Evolutionary conservation across 2,797 vertebrate genomes (phyloP).

Genomic region (Lepus townsendii): DNA sequence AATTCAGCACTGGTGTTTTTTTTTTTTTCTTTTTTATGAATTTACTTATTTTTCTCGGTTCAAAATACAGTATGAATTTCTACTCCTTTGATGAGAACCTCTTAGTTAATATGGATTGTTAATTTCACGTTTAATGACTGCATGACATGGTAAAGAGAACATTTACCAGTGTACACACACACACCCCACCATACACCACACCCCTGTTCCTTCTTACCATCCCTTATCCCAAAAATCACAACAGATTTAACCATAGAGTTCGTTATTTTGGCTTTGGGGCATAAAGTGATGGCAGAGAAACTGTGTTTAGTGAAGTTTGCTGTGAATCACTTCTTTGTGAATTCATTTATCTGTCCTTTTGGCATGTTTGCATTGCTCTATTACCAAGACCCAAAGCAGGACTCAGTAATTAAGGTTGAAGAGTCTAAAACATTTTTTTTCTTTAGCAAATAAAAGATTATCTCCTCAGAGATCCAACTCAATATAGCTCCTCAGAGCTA

Average conservation of each 20-base stretch:
- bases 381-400: background rate
- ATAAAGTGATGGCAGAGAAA: conserved; percentile 60
- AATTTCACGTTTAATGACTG: conserved; percentile 30
- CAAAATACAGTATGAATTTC: conserved; percentile 38
- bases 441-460: background rate
- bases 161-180: background rate
- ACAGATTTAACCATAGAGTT: conserved; percentile 39
- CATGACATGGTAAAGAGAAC: background rate
- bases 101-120: background rate
- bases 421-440: background rate
- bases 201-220: background rate
- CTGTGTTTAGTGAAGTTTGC: conserved; percentile 43
- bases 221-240: background rate
- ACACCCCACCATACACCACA: background rate
- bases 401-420: conserved; percentile 44
- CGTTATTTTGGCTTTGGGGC: conserved; percentile 55
- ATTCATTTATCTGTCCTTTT: conserved; percentile 60
- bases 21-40: background rate
- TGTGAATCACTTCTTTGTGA: conserved; percentile 61
- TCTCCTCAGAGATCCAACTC: background rate
- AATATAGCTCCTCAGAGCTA: background rate
- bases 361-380: conserved; percentile 18
- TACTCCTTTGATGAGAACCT: conserved; percentile 9
- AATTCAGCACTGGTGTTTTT: background rate
- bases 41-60: conserved; percentile 39